A percentile compares a stretch with the other conserved stretches of the same genome.
Conservation (phyloP, 2,113 vertebrate genomes). For the Litocranius walleri region DNA sequence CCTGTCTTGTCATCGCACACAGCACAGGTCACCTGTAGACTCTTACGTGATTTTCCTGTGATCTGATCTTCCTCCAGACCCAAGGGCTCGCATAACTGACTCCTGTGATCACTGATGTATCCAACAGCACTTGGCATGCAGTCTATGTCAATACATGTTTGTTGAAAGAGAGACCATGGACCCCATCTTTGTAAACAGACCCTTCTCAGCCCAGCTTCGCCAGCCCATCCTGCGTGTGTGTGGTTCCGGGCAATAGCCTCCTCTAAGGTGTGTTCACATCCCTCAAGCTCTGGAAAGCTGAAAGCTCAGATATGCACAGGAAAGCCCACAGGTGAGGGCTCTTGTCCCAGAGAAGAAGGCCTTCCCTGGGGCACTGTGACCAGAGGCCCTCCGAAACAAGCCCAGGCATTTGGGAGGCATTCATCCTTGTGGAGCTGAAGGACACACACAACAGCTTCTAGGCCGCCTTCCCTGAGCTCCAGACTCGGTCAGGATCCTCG, state of each 20-base stretch:
- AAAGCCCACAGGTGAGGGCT: not conserved
- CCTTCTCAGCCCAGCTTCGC: not conserved
- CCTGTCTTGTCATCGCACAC: not conserved
- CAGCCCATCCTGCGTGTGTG: not conserved
- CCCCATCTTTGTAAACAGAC: not conserved
- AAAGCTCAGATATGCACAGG: not conserved
- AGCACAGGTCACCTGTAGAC: not conserved
- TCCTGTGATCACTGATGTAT: not conserved
- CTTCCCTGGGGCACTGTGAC: not conserved
- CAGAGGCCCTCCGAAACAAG: not conserved
- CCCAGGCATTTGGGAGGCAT: not conserved
- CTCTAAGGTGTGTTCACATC: not conserved
- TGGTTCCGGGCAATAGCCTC: not conserved
- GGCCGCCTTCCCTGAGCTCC: not conserved
- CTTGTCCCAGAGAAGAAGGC: not conserved
- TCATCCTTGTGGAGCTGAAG: not conserved
- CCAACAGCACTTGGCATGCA: not conserved
- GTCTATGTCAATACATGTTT: not conserved
- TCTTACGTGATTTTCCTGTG: not conserved
- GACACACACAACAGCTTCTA: not conserved
- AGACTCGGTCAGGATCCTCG: not conserved
- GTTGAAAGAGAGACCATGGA: not conserved
- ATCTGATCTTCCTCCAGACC: not conserved
- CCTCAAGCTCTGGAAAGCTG: not conserved
- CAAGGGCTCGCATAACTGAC: not conserved